These are phyloP conservation scores for Stomatorhinus ivindoensis DNA, from an alignment of 2,113 vertebrate genomes.

Conservation along the genomic window DNA sequence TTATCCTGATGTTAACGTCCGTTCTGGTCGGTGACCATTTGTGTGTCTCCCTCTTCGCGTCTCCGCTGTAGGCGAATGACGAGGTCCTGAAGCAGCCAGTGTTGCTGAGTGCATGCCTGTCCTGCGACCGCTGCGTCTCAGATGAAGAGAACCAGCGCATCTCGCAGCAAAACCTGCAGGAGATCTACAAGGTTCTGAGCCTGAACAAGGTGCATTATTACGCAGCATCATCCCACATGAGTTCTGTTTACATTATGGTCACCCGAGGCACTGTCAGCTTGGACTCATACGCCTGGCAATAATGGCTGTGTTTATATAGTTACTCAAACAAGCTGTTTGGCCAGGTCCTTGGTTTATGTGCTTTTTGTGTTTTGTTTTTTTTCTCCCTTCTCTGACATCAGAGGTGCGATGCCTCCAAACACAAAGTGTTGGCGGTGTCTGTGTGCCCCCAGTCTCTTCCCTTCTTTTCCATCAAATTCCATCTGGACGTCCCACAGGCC, in stretches of 20 bases:
- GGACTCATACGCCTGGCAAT: neutral
- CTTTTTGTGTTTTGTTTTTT: conserved; percentile 8
- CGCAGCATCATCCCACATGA: neutral
- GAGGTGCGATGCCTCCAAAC: conserved; percentile 69
- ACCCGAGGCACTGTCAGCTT: neutral
- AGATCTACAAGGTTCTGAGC: conserved; percentile 69
- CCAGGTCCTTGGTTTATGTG: neutral
- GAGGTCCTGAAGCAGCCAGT: conserved; percentile 58
- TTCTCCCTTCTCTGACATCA: conserved; percentile 27
- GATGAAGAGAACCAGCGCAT: conserved; percentile 75
- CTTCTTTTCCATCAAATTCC: conserved; percentile 86
- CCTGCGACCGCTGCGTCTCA: conserved; percentile 83
- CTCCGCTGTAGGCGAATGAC: conserved; percentile 57
- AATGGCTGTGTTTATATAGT: neutral
- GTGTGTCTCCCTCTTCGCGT: neutral
- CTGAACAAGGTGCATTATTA: conserved; percentile 75
- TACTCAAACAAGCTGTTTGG: neutral
- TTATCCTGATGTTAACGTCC: neutral
- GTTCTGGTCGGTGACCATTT: neutral
- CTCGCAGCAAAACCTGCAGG: conserved; percentile 78
- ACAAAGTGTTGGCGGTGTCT: conserved; percentile 67
- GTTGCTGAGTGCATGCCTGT: conserved; percentile 85
- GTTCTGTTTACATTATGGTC: neutral
- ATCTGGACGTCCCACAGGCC: conserved; percentile 71
- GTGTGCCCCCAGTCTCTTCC: conserved; percentile 72